These are phyloP conservation scores for Aegithalos caudatus DNA, from an alignment of 2,113 vertebrate species.

Conservation along the genomic window DNA sequence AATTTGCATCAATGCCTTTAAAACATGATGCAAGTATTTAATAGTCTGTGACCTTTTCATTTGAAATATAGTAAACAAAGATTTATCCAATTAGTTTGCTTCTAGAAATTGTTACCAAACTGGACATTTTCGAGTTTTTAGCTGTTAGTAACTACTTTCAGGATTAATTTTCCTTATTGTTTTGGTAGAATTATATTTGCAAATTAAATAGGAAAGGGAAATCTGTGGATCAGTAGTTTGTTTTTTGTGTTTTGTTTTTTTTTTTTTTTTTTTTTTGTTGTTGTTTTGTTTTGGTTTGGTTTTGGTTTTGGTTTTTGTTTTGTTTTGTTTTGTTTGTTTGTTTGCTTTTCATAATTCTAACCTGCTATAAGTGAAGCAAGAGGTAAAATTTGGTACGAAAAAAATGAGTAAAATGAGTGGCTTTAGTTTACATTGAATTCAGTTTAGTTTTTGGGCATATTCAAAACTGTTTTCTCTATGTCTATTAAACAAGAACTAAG, in stretches of 20 bases:
- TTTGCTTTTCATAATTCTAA: neutral
- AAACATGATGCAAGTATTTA: neutral
- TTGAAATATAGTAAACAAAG: neutral
- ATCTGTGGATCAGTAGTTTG: fast-evolving
- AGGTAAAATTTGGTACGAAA: neutral
- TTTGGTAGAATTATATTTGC: neutral
- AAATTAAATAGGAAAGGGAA: neutral
- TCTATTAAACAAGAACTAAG: neutral
- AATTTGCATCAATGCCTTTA: neutral
- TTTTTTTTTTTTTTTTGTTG: too few relatives aligned
- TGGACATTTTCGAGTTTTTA: neutral
- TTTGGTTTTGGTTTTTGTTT: too few relatives aligned
- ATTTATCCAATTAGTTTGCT: neutral
- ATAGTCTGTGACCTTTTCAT: neutral
- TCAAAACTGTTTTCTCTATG: neutral
- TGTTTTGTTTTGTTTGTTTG: too few relatives aligned
- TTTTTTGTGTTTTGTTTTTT: too few relatives aligned
- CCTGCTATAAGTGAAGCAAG: neutral
- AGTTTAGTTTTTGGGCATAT: neutral
- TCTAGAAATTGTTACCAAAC: neutral
- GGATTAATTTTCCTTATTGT: neutral
- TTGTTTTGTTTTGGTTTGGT: too few relatives aligned
- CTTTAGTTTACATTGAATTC: neutral
- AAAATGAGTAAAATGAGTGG: neutral
- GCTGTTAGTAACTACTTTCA: neutral